Conservation (phyloP, 2,797 vertebrate genomes). For the Ispidina lecontei region DNA sequence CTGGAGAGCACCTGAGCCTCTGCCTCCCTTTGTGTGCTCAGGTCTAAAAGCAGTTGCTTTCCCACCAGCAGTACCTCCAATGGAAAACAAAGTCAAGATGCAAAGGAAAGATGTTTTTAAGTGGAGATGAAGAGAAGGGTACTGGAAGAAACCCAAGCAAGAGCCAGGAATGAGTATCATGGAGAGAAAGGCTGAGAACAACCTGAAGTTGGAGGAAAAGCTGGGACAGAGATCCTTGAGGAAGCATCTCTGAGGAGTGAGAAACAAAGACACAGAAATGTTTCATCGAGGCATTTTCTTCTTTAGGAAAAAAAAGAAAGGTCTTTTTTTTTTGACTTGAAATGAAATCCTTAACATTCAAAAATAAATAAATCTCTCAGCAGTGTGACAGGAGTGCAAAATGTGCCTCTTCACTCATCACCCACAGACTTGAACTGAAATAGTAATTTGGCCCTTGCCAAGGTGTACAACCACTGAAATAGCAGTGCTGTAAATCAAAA, state of each 20-base stretch:
- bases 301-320: neutral
- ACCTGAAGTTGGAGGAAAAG: neutral
- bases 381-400: conserved; percentile 26
- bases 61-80: neutral
- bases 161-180: neutral
- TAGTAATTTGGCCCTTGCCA: conserved; percentile 58
- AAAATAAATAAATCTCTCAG: conserved; percentile 50
- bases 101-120: neutral
- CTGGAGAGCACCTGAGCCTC: neutral
- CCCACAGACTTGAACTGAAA: conserved; percentile 42
- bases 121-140: conserved; percentile 20
- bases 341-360: neutral
- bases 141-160: conserved; percentile 36
- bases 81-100: conserved; percentile 19
- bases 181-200: neutral
- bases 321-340: neutral
- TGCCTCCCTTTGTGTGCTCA: neutral
- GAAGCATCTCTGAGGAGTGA: neutral
- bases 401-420: conserved; percentile 39
- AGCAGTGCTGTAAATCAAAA: conserved; percentile 44
- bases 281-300: neutral
- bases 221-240: neutral
- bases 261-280: neutral
- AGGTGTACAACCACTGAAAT: conserved; percentile 50
- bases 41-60: neutral